Evolutionary conservation across 2,113 vertebrate species (phyloP).

Genomic region (Psilopsiagon aymara): DNA sequence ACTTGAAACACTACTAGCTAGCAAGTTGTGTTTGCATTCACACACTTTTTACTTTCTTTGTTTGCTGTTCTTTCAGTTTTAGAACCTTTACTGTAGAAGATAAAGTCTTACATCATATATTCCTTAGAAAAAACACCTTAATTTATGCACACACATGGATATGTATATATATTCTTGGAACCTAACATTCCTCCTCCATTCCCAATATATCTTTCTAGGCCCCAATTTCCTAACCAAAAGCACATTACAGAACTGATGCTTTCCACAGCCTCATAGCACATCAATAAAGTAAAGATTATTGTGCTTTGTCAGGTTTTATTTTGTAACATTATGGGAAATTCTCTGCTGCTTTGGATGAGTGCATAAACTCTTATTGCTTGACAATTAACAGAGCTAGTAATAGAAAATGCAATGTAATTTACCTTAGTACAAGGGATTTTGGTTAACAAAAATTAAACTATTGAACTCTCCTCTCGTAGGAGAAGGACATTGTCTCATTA

Average conservation of each 20-base stretch:
- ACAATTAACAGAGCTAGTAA: constrained; percentile 88
- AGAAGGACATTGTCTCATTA: constrained; percentile 80
- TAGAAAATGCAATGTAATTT: constrained; percentile 87
- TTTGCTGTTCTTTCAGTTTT: constrained; percentile 18
- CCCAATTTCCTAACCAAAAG: constrained; percentile 81
- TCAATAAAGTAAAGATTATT: constrained; percentile 88
- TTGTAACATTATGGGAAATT: constrained; percentile 87
- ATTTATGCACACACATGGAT: constrained; percentile 24
- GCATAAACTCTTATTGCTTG: constrained; percentile 87
- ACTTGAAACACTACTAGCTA: background rate
- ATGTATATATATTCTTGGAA: background rate
- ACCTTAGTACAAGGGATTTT: constrained; percentile 85
- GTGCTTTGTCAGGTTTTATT: constrained; percentile 90
- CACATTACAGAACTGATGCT: constrained; percentile 78
- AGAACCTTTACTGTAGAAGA: constrained; percentile 29
- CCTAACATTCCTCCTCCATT: constrained; percentile 62
- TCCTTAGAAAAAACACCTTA: constrained; percentile 36
- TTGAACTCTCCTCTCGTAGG: constrained; percentile 82
- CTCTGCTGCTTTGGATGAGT: constrained; percentile 84
- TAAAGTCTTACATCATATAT: constrained; percentile 60
- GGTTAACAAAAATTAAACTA: constrained; percentile 89
- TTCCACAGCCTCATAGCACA: constrained; percentile 79
- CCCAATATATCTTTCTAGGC: constrained; percentile 74
- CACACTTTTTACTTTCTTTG: background rate
- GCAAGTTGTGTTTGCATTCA: background rate